A percentile compares a stretch with the other conserved stretches of the same genome.
phyloP scores from a whole-genome alignment of 2,113 vertebrate genomes.

The Platycercus adscitus region DNA sequence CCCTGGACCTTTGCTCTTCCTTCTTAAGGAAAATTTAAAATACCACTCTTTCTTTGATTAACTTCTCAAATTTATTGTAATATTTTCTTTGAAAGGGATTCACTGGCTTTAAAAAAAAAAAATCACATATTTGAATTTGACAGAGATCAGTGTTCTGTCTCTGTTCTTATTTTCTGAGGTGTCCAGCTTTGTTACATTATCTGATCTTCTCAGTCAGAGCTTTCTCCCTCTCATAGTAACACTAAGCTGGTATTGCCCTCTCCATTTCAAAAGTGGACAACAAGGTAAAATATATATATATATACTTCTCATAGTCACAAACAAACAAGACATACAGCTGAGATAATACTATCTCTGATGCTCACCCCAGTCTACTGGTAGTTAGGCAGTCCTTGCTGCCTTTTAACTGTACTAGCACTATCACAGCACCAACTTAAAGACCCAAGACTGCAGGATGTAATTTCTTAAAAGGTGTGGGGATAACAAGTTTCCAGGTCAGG shows the following conservation, averaged over 20 bases:
- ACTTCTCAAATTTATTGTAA: background rate
- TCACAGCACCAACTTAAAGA: background rate
- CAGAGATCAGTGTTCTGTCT: background rate
- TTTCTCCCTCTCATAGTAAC: background rate
- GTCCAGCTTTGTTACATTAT: background rate
- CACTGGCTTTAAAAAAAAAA: background rate
- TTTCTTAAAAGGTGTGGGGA: background rate
- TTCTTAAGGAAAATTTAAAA: background rate
- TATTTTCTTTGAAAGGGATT: background rate
- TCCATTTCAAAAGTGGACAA: background rate
- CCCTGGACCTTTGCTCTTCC: background rate
- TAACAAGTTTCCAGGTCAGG: background rate
- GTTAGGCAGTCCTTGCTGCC: background rate
- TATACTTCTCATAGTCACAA: background rate
- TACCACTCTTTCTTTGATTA: background rate
- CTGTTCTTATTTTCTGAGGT: background rate
- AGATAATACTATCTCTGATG: background rate
- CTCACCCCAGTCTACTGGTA: background rate
- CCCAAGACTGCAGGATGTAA: background rate
- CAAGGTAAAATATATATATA: background rate
- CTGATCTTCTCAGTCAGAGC: background rate
- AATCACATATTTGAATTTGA: background rate
- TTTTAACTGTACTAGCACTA: background rate
- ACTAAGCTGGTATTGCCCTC: background rate
- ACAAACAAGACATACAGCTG: background rate